Percentiles rank a stretch among this genome's conserved stretches.
Conservation (phyloP, 2,888 invertebrate genomes). For the Philonicus albiceps region DNA sequence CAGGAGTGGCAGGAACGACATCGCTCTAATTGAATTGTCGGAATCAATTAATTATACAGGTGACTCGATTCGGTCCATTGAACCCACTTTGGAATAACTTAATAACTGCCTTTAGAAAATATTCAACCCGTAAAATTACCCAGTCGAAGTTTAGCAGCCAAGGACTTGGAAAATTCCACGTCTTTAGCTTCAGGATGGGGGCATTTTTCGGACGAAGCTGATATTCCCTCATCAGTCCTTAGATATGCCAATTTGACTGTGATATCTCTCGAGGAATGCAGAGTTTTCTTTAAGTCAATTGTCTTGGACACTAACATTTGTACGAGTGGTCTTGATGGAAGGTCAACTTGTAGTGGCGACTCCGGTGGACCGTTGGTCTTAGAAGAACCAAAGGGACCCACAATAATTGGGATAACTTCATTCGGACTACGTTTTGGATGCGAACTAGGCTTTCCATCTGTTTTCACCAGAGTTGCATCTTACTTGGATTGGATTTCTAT, state of each 20-base stretch:
- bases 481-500: conserved; percentile 49
- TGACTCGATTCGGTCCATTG: background rate
- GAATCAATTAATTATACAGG: conserved; percentile 50
- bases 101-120: conserved; percentile 44
- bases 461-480: conserved; percentile 48
- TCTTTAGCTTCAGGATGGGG: conserved; percentile 54
- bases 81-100: background rate
- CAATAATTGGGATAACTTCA: conserved; percentile 47
- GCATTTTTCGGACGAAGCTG: conserved; percentile 51
- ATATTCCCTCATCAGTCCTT: background rate
- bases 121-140: conserved; percentile 52
- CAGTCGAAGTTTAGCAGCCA: conserved; percentile 46
- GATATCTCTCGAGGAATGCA: background rate
- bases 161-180: conserved; percentile 50
- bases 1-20: conserved; percentile 52
- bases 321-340: conserved; percentile 41
- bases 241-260: conserved; percentile 1
- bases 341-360: conserved; percentile 48
- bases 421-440: conserved; percentile 47
- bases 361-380: conserved; percentile 49
- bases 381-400: conserved; percentile 40
- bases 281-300: background rate
- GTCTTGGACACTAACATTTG: conserved; percentile 32
- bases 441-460: conserved; percentile 47
- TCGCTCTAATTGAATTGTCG: conserved; percentile 54